Conservation (phyloP, 2,888 invertebrate species). For the Lamproptera curius region DNA sequence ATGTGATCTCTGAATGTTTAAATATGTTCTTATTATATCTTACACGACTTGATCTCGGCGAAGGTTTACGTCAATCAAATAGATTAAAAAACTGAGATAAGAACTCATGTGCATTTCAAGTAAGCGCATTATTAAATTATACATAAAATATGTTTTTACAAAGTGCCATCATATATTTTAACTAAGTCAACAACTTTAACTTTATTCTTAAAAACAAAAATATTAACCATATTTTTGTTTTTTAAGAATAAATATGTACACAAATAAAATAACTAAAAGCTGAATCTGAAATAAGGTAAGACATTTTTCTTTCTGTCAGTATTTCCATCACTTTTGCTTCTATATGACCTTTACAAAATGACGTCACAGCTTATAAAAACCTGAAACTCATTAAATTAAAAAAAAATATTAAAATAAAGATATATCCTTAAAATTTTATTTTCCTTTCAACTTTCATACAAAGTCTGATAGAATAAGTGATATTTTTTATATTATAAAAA, state of each 20-base stretch:
- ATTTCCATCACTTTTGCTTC: no score
- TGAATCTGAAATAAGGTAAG: no score
- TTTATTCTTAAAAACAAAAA: neutral
- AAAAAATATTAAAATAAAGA: neutral
- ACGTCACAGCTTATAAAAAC: neutral
- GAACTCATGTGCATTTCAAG: neutral
- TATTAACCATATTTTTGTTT: neutral
- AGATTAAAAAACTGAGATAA: constrained; percentile 15
- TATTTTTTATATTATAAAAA: no score
- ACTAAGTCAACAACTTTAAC: neutral
- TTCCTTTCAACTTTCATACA: no score
- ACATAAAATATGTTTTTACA: neutral
- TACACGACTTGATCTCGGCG: no score
- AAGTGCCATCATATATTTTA: neutral
- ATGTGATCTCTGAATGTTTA: no score
- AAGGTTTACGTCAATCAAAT: constrained; percentile 17
- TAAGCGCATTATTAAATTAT: neutral
- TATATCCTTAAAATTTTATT: no score
- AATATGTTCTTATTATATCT: no score
- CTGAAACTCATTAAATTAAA: neutral
- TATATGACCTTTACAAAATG: neutral
- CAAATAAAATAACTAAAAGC: neutral
- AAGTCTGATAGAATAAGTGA: no score
- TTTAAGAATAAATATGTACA: neutral
- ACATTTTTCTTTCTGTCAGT: no score